Conservation (phyloP, 1,140 invertebrate genomes). For the Drosophila fuyamai region DNA sequence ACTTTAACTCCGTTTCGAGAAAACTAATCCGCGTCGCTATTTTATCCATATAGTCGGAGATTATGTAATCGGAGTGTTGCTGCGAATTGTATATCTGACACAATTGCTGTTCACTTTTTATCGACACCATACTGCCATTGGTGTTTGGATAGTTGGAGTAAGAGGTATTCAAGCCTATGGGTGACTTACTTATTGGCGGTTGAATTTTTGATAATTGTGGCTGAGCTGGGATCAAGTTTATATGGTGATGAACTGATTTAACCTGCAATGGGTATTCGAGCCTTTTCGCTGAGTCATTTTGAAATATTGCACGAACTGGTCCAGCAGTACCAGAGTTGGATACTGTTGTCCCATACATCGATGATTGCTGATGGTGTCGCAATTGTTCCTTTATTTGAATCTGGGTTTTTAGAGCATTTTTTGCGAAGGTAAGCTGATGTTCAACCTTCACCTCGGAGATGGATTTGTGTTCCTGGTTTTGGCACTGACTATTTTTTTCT, state of each 20-base stretch:
- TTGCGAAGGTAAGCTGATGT: conserved; percentile 20
- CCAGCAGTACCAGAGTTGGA: background rate
- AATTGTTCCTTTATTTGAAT: conserved; percentile 66
- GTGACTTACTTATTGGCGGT: conserved; percentile 16
- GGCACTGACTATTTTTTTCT: conserved; percentile 13
- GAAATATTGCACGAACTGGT: background rate
- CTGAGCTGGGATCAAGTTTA: background rate
- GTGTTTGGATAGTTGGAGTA: conserved; percentile 14
- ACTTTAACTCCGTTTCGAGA: conserved; percentile 95
- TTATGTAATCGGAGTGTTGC: conserved; percentile 88
- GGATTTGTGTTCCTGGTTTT: conserved; percentile 5
- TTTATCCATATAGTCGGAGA: conserved; percentile 95
- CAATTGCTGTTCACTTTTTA: conserved; percentile 75
- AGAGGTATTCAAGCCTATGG: conserved; percentile 14
- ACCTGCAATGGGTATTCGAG: background rate
- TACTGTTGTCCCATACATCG: background rate
- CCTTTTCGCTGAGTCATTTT: background rate
- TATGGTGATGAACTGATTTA: conserved; percentile 2
- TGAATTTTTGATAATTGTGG: background rate
- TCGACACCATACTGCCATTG: conserved; percentile 64
- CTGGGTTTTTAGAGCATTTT: conserved; percentile 56
- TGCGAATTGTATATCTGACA: conserved; percentile 74
- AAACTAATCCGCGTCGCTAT: conserved; percentile 93
- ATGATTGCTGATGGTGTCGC: conserved; percentile 26
- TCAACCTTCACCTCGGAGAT: conserved; percentile 28